phyloP scores from a whole-genome alignment of 2,113 vertebrate genomes.

The Ptilorrhoa leucosticta region DNA sequence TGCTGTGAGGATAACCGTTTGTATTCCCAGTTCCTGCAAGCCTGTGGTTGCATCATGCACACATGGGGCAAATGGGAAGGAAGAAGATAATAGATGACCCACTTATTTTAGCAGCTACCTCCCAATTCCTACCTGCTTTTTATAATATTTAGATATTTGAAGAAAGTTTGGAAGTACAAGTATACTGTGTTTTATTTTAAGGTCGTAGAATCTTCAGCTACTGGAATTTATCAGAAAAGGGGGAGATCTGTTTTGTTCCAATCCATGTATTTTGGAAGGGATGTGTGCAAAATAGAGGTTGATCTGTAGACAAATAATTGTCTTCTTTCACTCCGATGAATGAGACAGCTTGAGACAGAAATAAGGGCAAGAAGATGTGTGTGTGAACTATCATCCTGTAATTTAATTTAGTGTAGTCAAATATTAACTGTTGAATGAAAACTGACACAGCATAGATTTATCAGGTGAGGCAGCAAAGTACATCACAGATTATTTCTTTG shows the following conservation, averaged over 20 bases:
- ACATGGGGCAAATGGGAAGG: neutral
- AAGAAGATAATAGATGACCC: neutral
- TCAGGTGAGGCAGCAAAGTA: neutral
- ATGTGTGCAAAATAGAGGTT: neutral
- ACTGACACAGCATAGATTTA: neutral
- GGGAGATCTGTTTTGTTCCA: neutral
- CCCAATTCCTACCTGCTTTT: neutral
- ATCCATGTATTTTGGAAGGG: neutral
- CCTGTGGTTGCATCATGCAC: neutral
- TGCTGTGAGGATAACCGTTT: neutral
- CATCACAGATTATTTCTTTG: neutral
- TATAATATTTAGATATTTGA: neutral
- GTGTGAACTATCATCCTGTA: neutral
- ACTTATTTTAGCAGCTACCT: neutral
- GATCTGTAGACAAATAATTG: neutral
- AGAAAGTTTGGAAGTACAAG: neutral
- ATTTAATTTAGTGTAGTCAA: conserved; percentile 7
- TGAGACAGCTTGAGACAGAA: neutral
- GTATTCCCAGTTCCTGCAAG: neutral
- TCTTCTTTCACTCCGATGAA: neutral
- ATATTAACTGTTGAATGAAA: neutral
- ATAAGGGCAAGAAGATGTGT: neutral
- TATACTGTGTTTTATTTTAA: neutral
- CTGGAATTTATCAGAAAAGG: neutral
- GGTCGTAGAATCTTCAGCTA: neutral